Evolutionary conservation across 2,113 vertebrate genomes (phyloP), one percentile per base, ranked within the genome.

Genomic region (Nycticryphes semicollaris): DNA sequence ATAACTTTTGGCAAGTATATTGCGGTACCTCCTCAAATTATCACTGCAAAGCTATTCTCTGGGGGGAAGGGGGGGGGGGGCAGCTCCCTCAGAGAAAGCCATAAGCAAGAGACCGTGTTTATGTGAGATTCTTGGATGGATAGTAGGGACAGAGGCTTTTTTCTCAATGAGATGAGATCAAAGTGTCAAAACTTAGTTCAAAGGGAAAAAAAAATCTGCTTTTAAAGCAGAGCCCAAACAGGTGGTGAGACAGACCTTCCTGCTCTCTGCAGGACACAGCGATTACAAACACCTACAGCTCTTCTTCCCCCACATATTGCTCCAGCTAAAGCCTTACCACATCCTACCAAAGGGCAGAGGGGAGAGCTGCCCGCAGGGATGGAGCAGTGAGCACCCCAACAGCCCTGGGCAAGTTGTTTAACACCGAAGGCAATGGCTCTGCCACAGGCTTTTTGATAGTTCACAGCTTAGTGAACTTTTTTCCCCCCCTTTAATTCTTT

Each of bases 351-450:
- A 28, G 48, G 57, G 43, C 64, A 41, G 6, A n/a, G n/a, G 21
- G 25, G 33, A 45, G 41, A 60, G 27, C 12, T 57, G 22, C 48
- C 37, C 3, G 14, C 4, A 3, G 66, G 25, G 31, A 62, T 2
- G 6, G 37, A 59, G 72, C 3, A 0, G 50, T 30, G 33, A 16
- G 6, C 1, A 2, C 39, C 53, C 16, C 7, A 3, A 21, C 47
- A 22, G 56, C 12, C 20, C 54, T 2, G 1, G 63, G 30, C 33
- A 27, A 57, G 43, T 16, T 23, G 43, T 51, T 64, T 13, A 30
- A 30, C 41, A 31, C 24, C 15, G 7, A 57, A 21, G 41, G 48
- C 28, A 18, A 13, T 0, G 9, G 30, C 35, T 31, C 54, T 30
- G 47, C 47, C 47, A 48, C 47, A 48, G 39, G 30, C 10, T 63